Evolutionary conservation across 2,888 invertebrate species (phyloP).

Genomic region (Rhagophthalmus giganteus): DNA sequence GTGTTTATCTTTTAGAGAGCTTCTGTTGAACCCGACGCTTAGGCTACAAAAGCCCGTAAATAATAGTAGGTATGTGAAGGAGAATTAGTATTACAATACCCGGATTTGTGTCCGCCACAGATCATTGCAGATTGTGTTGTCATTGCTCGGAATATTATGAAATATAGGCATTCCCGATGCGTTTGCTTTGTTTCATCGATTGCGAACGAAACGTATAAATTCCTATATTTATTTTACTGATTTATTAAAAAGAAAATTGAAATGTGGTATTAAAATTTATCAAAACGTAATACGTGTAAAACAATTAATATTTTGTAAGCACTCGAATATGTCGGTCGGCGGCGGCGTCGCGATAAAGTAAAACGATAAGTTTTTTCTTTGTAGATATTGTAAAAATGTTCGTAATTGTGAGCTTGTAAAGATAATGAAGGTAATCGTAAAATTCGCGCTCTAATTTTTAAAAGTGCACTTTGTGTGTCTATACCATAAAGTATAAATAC

Average conservation of each 20-base stretch:
- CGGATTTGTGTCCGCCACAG: slow-evolving; percentile 44
- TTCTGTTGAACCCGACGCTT: too few species aligned
- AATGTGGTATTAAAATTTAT: background rate
- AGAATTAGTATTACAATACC: slow-evolving; percentile 41
- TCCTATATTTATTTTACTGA: slow-evolving; percentile 2
- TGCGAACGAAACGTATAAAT: slow-evolving; percentile 16
- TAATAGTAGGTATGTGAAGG: slow-evolving; percentile 26
- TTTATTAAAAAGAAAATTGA: slow-evolving; percentile 4
- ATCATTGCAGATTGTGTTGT: slow-evolving; percentile 44
- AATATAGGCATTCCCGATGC: slow-evolving; percentile 29
- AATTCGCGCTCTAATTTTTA: too few species aligned
- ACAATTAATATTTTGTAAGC: too few species aligned
- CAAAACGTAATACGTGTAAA: too few species aligned
- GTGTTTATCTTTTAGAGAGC: too few species aligned
- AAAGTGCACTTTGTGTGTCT: slow-evolving; percentile 8
- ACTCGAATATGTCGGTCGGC: too few species aligned
- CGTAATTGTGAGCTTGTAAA: too few species aligned
- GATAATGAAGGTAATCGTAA: too few species aligned
- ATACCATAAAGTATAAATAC: slow-evolving; percentile 25
- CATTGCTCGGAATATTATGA: slow-evolving; percentile 34
- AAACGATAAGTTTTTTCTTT: too few species aligned
- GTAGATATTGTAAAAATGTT: too few species aligned
- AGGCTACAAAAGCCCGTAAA: background rate
- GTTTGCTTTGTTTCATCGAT: slow-evolving; percentile 24
- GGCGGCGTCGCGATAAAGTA: too few species aligned